Percentiles rank a stretch among this genome's conserved stretches.
These are phyloP conservation scores for Ceryle rudis DNA, from an alignment of 2,797 vertebrate genomes.

Conservation along the genomic window DNA sequence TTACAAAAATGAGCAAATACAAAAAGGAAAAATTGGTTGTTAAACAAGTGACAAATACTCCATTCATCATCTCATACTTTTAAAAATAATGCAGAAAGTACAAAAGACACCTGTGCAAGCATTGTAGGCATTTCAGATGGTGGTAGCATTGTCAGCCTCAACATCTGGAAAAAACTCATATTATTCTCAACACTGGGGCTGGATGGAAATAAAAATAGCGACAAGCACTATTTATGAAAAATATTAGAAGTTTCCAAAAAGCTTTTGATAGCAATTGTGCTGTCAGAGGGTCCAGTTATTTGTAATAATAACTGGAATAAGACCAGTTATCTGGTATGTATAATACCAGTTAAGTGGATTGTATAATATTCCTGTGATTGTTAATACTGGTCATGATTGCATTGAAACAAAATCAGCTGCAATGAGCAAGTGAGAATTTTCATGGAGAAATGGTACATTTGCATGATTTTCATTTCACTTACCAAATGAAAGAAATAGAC, in stretches of 20 bases:
- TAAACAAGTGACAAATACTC: not conserved
- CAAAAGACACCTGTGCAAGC: not conserved
- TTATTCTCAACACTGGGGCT: not conserved
- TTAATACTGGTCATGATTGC: not conserved
- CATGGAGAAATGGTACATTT: not conserved
- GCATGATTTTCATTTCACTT: not conserved
- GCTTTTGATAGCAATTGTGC: not conserved
- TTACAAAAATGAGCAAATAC: not conserved
- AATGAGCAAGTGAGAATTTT: not conserved
- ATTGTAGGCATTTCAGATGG: not conserved
- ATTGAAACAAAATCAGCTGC: not conserved
- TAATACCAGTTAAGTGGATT: not conserved
- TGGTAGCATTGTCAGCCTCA: not conserved
- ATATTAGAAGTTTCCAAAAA: not conserved
- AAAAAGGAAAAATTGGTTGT: not conserved
- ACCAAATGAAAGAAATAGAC: not conserved
- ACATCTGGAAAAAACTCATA: not conserved
- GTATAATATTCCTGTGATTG: not conserved
- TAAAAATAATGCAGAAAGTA: not conserved
- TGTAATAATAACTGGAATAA: not conserved
- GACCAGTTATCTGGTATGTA: not conserved
- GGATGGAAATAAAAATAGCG: not conserved
- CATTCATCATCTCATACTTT: not conserved
- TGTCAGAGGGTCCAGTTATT: not conserved
- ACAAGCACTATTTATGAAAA: constrained; percentile 17